phyloP scores from a whole-genome alignment of 2,113 vertebrate genomes.

The Gobius niger region DNA sequence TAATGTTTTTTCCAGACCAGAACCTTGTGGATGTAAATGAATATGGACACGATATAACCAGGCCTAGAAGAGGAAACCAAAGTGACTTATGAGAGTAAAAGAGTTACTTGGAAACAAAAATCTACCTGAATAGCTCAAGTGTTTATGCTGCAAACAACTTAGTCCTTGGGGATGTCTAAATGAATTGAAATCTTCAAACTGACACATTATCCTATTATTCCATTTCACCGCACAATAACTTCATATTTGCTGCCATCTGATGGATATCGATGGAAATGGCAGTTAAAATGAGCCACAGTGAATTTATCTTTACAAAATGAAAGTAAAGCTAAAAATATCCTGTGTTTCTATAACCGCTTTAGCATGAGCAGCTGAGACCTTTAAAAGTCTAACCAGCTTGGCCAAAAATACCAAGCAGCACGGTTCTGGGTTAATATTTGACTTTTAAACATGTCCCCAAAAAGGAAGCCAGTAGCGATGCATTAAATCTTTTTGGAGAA shows the following conservation, averaged over 20 bases:
- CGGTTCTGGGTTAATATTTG: neutral
- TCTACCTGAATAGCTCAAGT: too few species aligned
- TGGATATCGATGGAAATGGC: neutral
- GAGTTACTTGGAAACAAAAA: too few species aligned
- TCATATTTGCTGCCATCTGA: neutral
- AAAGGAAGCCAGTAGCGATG: neutral
- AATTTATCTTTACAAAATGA: neutral
- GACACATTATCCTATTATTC: too few species aligned
- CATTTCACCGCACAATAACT: too few species aligned
- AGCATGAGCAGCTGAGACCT: neutral
- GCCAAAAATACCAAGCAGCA: neutral
- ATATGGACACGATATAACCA: too few species aligned
- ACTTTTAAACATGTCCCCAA: neutral
- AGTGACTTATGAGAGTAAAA: too few species aligned
- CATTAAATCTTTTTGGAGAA: neutral
- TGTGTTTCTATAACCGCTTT: neutral
- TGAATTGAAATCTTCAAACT: conserved; percentile 9
- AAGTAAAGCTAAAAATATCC: neutral
- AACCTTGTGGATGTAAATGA: too few species aligned
- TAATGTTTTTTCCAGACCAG: too few species aligned
- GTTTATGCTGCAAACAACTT: conserved; percentile 12
- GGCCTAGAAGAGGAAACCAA: too few species aligned
- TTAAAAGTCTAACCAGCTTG: neutral
- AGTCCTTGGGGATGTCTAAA: neutral
- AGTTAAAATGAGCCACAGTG: neutral